Percentiles rank a stretch among this genome's conserved stretches.
phyloP scores from a whole-genome alignment of 2,113 vertebrate genomes.

The Hystrix cristata region DNA sequence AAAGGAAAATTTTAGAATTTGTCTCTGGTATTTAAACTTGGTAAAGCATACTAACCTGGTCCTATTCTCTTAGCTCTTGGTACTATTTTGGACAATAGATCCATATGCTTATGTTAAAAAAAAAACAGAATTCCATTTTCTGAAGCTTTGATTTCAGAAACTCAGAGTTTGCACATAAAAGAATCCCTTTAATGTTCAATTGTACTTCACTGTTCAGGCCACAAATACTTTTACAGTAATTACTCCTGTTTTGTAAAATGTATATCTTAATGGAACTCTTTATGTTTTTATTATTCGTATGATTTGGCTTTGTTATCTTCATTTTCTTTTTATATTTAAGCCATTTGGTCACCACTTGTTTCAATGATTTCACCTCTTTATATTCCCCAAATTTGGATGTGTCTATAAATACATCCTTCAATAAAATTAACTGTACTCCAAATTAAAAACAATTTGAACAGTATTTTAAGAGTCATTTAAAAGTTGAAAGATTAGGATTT shows the following conservation, averaged over 20 bases:
- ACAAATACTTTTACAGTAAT: slow-evolving; percentile 50
- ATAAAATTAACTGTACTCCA: not conserved
- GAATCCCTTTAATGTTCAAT: slow-evolving; percentile 46
- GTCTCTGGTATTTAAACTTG: slow-evolving; percentile 47
- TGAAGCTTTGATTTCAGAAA: slow-evolving; percentile 63
- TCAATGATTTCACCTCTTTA: slow-evolving; percentile 31
- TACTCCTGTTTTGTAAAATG: slow-evolving; percentile 64
- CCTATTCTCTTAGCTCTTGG: slow-evolving; percentile 52
- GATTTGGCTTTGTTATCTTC: not conserved
- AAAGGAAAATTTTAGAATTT: slow-evolving; percentile 50
- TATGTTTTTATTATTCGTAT: not conserved
- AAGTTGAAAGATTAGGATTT: slow-evolving; percentile 40
- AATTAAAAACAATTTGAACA: slow-evolving; percentile 6
- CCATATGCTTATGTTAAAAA: not conserved
- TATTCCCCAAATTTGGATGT: not conserved
- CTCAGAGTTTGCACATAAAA: slow-evolving; percentile 53
- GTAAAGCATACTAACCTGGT: slow-evolving; percentile 16
- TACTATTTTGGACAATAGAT: slow-evolving; percentile 65
- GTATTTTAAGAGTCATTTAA: slow-evolving; percentile 3
- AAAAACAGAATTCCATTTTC: slow-evolving; percentile 55
- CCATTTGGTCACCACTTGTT: slow-evolving; percentile 51
- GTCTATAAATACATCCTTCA: not conserved
- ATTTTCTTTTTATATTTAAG: slow-evolving; percentile 47
- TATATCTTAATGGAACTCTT: slow-evolving; percentile 27
- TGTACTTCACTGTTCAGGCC: not conserved